A percentile compares a stretch with the other conserved stretches of the same genome.
phyloP scores from a whole-genome alignment of 2,797 vertebrate genomes.

The Chrysolophus pictus region DNA sequence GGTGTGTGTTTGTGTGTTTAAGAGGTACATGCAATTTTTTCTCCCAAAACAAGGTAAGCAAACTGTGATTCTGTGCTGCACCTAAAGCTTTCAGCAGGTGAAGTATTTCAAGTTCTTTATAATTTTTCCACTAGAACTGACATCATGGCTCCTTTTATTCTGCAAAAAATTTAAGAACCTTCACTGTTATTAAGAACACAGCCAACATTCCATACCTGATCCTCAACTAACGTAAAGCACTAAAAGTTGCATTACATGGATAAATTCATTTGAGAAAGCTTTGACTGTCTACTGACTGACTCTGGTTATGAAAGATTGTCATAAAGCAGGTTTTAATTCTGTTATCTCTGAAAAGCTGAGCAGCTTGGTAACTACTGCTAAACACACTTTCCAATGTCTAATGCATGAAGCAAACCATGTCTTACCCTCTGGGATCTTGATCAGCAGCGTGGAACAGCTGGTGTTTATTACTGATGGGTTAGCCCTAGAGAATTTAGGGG shows the following conservation, averaged over 20 bases:
- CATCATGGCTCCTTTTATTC: neutral
- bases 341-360: neutral
- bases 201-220: neutral
- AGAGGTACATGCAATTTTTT: neutral
- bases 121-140: neutral
- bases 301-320: neutral
- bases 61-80: neutral
- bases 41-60: neutral
- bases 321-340: neutral
- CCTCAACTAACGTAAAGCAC: neutral
- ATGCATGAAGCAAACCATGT: neutral
- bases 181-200: neutral
- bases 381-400: neutral
- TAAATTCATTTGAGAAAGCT: neutral
- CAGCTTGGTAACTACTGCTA: neutral
- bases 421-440: neutral
- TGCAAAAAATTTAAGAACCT: neutral
- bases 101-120: neutral
- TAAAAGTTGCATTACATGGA: neutral
- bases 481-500: neutral
- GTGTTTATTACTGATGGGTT: neutral
- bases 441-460: neutral
- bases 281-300: neutral
- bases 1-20: neutral
- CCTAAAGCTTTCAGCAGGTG: neutral